A percentile compares a stretch with the other conserved stretches of the same genome.
These are phyloP conservation scores for Pedetes capensis DNA, from an alignment of 2,113 vertebrate species.

Conservation along the genomic window DNA sequence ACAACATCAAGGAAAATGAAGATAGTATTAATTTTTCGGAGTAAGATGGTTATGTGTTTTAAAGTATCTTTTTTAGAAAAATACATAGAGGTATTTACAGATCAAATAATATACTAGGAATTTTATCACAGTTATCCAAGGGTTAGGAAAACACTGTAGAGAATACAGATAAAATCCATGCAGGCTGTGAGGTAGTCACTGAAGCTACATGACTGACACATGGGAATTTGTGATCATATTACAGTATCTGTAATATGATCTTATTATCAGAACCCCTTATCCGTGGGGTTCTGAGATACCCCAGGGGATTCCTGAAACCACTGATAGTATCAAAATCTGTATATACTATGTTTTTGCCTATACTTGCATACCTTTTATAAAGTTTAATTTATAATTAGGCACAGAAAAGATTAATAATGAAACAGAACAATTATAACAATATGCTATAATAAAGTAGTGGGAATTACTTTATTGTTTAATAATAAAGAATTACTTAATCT, in stretches of 20 bases:
- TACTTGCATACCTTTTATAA: neutral
- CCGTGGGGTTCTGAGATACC: neutral
- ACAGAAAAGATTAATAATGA: neutral
- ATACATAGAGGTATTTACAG: neutral
- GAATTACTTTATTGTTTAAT: too few species aligned
- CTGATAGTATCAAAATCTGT: neutral
- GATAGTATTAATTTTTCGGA: neutral
- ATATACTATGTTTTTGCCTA: neutral
- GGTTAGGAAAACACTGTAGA: neutral
- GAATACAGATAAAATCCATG: neutral
- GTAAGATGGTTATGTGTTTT: neutral
- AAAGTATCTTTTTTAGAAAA: neutral
- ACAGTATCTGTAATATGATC: too few species aligned
- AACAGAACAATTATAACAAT: too few species aligned
- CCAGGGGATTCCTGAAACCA: neutral
- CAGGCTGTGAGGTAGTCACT: neutral
- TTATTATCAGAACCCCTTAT: too few species aligned
- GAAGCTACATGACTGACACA: neutral
- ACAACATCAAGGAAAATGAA: slow-evolving; percentile 1
- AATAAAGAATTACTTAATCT: too few species aligned
- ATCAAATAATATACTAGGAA: neutral
- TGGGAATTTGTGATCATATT: neutral
- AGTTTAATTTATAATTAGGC: neutral
- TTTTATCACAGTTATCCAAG: neutral
- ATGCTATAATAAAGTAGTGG: too few species aligned